Evolutionary conservation across 1,140 invertebrate genomes (phyloP), one percentile per base, ranked within the genome.

Genomic region (Ceratosolen fusciceps): DNA sequence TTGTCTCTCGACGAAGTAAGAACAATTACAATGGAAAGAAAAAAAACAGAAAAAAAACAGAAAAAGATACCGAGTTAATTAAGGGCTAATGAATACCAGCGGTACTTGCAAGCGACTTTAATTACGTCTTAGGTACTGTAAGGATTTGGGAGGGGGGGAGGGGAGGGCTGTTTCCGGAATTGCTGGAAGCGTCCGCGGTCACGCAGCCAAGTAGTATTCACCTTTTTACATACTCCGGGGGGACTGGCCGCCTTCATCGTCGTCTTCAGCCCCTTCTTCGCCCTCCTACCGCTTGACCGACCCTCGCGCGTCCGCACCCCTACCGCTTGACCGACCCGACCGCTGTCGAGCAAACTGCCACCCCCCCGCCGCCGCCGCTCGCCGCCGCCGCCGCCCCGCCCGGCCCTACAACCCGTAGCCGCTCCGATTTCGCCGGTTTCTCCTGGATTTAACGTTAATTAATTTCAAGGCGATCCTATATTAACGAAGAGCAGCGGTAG

Each of bases 371-470:
- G 49, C 4, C 31, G 10, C 19, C 60, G 26, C 14, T 21, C 24
- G 1, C 60, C 31, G 34, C 7, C 21, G n/a, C n/a, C n/a, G n/a
- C n/a, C n/a, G n/a, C n/a, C n/a, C n/a, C n/a, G n/a, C n/a, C n/a
- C n/a, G n/a, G n/a, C n/a, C n/a, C n/a, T n/a, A n/a, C n/a, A n/a
- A n/a, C n/a, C n/a, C 60, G 65, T 21, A 34, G 37, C 62, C 60
- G 34, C 81, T 39, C 73, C 58, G 80, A 82, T 83, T 78, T 83
- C 81, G 74, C 76, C 56, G 82, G 80, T 80, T 80, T 80, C 80
- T 83, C 74, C 37, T 79, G 80, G 72, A 84, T 82, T 85, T 83
- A 83, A 82, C 76, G 80, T 86, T 85, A 86, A 86, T 86, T 86
- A 84, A 86, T 82, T 83, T 81, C 70, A 84, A 82, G 72, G 78